Evolutionary conservation across 2,113 vertebrate genomes (phyloP).

Genomic region (Dunckerocampus dactyliophorus): DNA sequence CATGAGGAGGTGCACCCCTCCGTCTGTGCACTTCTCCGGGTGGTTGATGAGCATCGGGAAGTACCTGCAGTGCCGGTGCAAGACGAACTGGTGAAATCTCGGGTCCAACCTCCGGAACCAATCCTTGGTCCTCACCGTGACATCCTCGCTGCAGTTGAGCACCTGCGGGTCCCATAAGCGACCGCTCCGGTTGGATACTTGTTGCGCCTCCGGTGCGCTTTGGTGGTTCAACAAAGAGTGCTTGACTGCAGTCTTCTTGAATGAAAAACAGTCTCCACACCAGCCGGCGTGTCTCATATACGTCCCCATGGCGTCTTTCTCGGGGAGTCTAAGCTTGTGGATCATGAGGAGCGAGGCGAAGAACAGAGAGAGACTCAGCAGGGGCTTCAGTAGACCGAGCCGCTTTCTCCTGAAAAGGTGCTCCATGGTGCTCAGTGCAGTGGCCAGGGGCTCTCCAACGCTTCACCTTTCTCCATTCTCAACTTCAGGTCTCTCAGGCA

Average conservation of each 20-base stretch:
- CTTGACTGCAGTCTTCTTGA: conserved; percentile 20
- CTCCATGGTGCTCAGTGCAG: conserved; percentile 65
- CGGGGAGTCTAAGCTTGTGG: conserved; percentile 68
- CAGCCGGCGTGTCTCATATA: conserved; percentile 24
- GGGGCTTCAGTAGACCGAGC: conserved; percentile 65
- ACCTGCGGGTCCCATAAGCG: conserved; percentile 65
- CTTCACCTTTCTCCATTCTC: conserved; percentile 19
- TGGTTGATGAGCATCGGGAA: conserved; percentile 79
- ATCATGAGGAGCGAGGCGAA: conserved; percentile 74
- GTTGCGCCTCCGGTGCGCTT: background rate
- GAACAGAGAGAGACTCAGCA: conserved; percentile 70
- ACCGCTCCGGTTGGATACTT: conserved; percentile 27
- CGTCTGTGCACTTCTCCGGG: conserved; percentile 71
- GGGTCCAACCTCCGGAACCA: conserved; percentile 71
- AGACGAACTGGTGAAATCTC: conserved; percentile 75
- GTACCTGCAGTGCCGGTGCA: conserved; percentile 76
- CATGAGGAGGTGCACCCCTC: conserved; percentile 70
- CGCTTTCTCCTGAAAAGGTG: conserved; percentile 65
- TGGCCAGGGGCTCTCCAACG: conserved; percentile 20
- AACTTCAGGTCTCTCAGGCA: conserved; percentile 8
- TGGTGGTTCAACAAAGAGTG: background rate
- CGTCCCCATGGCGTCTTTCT: conserved; percentile 56
- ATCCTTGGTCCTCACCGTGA: conserved; percentile 44
- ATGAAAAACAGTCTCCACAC: conserved; percentile 53
- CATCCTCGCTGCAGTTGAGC: conserved; percentile 68